Evolutionary conservation across 2,113 vertebrate genomes (phyloP), one percentile per base, ranked within the genome.

Genomic region (Oryzias celebensis): DNA sequence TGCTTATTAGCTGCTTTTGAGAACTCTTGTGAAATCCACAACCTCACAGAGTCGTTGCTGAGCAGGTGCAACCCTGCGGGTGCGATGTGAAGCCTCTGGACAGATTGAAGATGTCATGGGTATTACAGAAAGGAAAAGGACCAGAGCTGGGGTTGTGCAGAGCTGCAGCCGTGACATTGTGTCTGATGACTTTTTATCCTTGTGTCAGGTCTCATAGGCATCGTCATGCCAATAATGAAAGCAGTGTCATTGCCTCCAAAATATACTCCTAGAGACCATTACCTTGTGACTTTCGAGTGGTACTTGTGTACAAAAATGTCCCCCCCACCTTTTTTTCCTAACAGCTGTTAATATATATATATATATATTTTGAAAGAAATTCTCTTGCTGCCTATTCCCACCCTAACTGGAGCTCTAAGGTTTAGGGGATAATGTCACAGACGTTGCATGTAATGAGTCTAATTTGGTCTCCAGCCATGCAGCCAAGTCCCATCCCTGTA

Each of bases 381-480:
- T 23, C 7, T 60, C 28, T 23, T 46, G 7, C 26, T 41, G 4
- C 17, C 17, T 58, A 23, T 47, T n/a, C 31, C 58, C 52, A 31
- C 8, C 10, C 22, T 17, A 58, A 15, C 45, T 58, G n/a, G 15
- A 2, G 15, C 14, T 2, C 28, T 58, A 59, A n/a, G 52, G 8
- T 62, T 68, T 52, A 6, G 4, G n/a, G 6, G 51, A 44, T 65
- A 62, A 58, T 73, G 47, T 28, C 26, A 62, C 52, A 36, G 49
- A 65, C 73, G 63, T 52, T 58, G 20, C 46, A 63, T 0, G 0
- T 77, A 75, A 83, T 73, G 50, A 72, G 31, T 56, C 50, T 58
- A 62, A 74, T 71, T 80, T 80, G 54, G 42, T 82, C 62, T 75
- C 2, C 52, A 20, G 20, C 58, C 60, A 69, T 60, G 59, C 65